A percentile compares a stretch with the other conserved stretches of the same genome.
These are phyloP conservation scores for Bombus breviceps DNA, from an alignment of 1,140 invertebrate species.

Conservation along the genomic window DNA sequence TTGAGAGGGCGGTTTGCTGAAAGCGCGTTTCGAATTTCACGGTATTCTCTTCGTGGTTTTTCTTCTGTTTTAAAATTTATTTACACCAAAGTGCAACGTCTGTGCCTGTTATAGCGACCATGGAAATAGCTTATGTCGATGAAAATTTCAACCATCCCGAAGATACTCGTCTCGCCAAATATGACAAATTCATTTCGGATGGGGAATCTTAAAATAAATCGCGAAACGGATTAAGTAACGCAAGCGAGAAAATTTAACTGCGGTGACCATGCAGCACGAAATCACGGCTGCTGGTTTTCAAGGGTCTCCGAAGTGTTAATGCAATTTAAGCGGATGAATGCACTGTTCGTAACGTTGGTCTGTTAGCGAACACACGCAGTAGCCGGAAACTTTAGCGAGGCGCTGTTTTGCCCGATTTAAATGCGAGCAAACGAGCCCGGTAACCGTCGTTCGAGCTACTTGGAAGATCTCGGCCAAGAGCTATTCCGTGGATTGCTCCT, in stretches of 20 bases:
- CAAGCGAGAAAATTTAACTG: not conserved
- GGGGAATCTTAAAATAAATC: not conserved
- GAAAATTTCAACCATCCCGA: no score
- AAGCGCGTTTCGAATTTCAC: not conserved
- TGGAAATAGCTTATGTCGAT: no score
- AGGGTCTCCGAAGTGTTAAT: constrained; percentile 52
- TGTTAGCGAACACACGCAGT: constrained; percentile 17
- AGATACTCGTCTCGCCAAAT: no score
- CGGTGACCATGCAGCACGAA: not conserved
- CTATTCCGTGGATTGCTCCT: constrained; percentile 43
- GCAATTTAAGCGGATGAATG: constrained; percentile 52
- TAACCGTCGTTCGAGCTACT: constrained; percentile 52
- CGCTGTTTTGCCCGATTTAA: constrained; percentile 55
- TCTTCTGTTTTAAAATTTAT: not conserved
- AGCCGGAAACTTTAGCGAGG: constrained; percentile 38
- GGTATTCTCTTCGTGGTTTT: not conserved
- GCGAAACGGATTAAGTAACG: not conserved
- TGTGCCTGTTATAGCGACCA: no score
- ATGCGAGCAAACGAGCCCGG: constrained; percentile 47
- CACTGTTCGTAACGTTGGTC: constrained; percentile 9
- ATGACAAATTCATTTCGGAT: not conserved
- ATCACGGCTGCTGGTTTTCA: constrained; percentile 26
- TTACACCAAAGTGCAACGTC: no score
- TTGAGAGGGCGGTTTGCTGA: not conserved
- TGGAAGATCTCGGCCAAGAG: constrained; percentile 25